Percentiles rank a stretch among this genome's conserved stretches.
phyloP scores from a whole-genome alignment of 2,888 invertebrate genomes.

The Beris chalybata region DNA sequence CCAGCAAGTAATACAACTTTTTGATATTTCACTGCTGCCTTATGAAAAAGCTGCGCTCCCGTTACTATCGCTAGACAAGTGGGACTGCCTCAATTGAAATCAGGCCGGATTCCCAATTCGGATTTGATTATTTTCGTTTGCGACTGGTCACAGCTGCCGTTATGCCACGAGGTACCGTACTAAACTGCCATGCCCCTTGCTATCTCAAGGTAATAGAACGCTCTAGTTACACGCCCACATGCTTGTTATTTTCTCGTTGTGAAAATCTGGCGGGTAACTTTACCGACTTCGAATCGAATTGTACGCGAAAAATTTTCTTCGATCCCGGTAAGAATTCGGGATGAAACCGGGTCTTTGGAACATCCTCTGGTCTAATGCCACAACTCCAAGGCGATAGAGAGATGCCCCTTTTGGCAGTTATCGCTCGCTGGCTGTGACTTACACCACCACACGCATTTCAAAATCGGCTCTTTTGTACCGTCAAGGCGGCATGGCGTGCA shows the following conservation, averaged over 20 bases:
- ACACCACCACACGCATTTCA: background rate
- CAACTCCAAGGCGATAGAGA: constrained; percentile 19
- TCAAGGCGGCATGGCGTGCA: background rate
- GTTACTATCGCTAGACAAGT: constrained; percentile 44
- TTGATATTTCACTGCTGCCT: no score
- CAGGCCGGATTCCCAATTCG: constrained; percentile 24
- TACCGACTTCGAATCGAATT: background rate
- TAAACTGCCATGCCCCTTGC: constrained; percentile 20
- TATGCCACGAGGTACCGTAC: constrained; percentile 11
- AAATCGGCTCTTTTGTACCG: no score
- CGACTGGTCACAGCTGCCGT: constrained; percentile 11
- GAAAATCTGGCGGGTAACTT: background rate
- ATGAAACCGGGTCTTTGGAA: constrained; percentile 31
- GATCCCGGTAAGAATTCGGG: constrained; percentile 29
- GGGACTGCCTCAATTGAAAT: constrained; percentile 46
- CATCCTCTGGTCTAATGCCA: constrained; percentile 29
- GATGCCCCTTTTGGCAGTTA: background rate
- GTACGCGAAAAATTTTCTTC: constrained; percentile 11
- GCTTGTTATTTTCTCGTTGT: background rate
- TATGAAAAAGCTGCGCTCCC: constrained; percentile 41
- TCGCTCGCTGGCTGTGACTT: background rate
- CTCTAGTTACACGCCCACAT: constrained; percentile 28
- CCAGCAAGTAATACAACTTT: no score
- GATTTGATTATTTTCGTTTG: constrained; percentile 13
- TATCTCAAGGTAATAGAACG: constrained; percentile 4